A percentile compares a stretch with the other conserved stretches of the same genome.
These are phyloP conservation scores for Cryptoprocta ferox DNA, from an alignment of 2,797 vertebrate species.

Conservation along the genomic window DNA sequence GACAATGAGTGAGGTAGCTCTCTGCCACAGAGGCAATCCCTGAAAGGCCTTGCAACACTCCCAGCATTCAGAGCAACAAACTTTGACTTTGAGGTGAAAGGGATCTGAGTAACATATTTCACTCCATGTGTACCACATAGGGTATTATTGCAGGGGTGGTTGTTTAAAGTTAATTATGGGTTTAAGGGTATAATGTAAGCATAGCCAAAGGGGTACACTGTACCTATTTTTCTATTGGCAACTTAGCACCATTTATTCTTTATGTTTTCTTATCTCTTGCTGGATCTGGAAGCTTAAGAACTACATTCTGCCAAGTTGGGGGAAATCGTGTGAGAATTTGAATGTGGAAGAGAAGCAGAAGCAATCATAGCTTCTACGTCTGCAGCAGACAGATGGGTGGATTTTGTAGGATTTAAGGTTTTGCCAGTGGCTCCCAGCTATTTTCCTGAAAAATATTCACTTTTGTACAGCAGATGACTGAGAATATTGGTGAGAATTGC, in stretches of 20 bases:
- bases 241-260: background rate
- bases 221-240: background rate
- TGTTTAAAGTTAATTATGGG: background rate
- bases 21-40: background rate
- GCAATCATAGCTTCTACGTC: background rate
- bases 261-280: background rate
- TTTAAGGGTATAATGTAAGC: background rate
- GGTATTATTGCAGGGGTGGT: background rate
- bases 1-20: background rate
- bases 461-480: background rate
- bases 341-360: background rate
- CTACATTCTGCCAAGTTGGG: background rate
- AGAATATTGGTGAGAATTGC: background rate
- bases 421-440: background rate
- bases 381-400: background rate
- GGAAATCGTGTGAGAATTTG: background rate
- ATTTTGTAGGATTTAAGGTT: background rate
- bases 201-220: background rate
- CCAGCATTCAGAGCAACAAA: background rate
- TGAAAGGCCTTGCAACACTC: accelerated
- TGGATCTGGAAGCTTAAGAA: background rate
- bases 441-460: background rate
- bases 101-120: background rate
- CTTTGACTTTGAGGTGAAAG: background rate
- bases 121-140: no score